Evolutionary conservation across 2,113 vertebrate species (phyloP).

Genomic region (Oncorhynchus keta): DNA sequence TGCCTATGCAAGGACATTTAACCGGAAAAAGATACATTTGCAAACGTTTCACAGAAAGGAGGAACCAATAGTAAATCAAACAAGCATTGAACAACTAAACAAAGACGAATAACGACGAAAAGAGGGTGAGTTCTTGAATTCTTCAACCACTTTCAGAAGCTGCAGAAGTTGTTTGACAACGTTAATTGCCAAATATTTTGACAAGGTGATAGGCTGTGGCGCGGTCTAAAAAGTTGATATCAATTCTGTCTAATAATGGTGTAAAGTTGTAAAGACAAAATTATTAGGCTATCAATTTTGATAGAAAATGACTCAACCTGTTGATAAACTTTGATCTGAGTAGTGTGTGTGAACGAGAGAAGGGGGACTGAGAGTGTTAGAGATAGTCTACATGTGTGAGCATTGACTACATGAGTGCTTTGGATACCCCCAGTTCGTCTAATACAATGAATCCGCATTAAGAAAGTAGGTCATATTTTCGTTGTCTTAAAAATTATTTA

Average conservation of each 20-base stretch:
- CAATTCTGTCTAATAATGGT: too few relatives aligned
- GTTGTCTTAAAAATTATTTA: not conserved
- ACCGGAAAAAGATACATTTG: slow-evolving; percentile 26
- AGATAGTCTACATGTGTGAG: too few relatives aligned
- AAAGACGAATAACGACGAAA: slow-evolving; percentile 40
- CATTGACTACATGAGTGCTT: too few relatives aligned
- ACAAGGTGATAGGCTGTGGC: not conserved
- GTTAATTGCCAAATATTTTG: not conserved
- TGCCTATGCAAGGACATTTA: slow-evolving; percentile 28
- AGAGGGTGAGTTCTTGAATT: slow-evolving; percentile 65
- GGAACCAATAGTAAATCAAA: slow-evolving; percentile 36
- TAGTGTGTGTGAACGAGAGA: too few relatives aligned
- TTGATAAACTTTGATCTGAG: too few relatives aligned
- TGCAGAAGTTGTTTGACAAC: not conserved
- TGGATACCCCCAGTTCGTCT: too few relatives aligned
- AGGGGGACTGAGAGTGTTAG: too few relatives aligned
- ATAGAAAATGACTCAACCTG: too few relatives aligned
- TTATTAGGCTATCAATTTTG: too few relatives aligned
- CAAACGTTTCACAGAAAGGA: slow-evolving; percentile 40
- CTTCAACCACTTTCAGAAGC: not conserved
- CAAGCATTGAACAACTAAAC: not conserved
- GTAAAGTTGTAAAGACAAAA: too few relatives aligned
- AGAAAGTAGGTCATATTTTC: too few relatives aligned
- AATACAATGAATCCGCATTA: too few relatives aligned
- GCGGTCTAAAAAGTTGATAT: not conserved